A percentile compares a stretch with the other conserved stretches of the same genome.
Evolutionary conservation across 2,797 vertebrate genomes (phyloP).

Genomic region (Epinephelus awoara): DNA sequence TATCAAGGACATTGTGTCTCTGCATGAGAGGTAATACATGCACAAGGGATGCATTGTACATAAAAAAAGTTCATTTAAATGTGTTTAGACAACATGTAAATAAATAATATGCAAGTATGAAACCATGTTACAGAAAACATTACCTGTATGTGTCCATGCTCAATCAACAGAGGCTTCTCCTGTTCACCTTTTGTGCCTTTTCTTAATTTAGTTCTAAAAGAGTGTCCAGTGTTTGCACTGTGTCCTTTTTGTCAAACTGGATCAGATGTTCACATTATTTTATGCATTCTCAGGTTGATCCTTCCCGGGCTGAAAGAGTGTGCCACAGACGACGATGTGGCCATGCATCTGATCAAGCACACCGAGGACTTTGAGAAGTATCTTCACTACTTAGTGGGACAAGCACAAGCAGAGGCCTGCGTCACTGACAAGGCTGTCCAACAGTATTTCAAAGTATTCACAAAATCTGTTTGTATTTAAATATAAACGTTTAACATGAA

Average conservation of each 20-base stretch:
- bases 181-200: no score
- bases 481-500: background rate
- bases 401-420: conserved; percentile 91
- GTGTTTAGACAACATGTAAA: background rate
- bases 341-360: conserved; percentile 92
- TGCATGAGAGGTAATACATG: conserved; percentile 89
- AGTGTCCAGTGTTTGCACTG: background rate
- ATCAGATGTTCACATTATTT: background rate
- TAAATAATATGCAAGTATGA: background rate
- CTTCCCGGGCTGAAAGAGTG: conserved; percentile 88
- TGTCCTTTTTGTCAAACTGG: background rate
- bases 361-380: conserved; percentile 91
- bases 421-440: conserved; percentile 90
- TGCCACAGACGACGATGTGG: conserved; percentile 94
- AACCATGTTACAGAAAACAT: no score
- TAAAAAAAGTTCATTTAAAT: background rate
- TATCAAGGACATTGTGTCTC: conserved; percentile 88
- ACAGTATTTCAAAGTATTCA: conserved; percentile 91
- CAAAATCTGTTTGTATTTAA: conserved; percentile 3
- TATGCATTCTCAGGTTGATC: conserved; percentile 78
- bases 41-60: background rate
- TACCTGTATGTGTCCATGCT: no score
- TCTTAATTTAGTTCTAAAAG: no score
- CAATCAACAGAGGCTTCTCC: no score
- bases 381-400: conserved; percentile 93